These are phyloP conservation scores for Malaclemys terrapin DNA, from an alignment of 2,113 vertebrate species.

Conservation along the genomic window DNA sequence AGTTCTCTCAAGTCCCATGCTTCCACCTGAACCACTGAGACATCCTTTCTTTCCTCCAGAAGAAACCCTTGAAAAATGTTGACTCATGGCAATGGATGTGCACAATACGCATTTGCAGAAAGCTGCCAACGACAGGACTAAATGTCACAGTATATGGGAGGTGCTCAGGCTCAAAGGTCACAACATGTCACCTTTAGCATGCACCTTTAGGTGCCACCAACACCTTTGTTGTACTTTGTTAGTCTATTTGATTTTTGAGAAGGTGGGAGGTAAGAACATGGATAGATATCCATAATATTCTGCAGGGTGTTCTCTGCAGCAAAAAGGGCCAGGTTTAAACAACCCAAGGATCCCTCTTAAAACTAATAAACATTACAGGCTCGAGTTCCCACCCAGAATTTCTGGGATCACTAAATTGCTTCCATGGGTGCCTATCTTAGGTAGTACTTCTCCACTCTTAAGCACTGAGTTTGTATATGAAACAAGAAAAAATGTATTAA, in stretches of 20 bases:
- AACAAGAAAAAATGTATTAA: neutral
- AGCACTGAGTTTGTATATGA: neutral
- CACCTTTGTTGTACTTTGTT: too few relatives aligned
- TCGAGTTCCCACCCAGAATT: neutral
- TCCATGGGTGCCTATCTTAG: neutral
- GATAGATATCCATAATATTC: neutral
- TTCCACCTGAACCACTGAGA: too few relatives aligned
- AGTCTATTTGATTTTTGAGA: neutral
- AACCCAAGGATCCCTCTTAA: neutral
- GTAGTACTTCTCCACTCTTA: neutral
- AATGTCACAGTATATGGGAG: too few relatives aligned
- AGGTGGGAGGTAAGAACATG: neutral
- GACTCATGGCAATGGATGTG: too few relatives aligned
- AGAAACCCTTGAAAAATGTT: too few relatives aligned
- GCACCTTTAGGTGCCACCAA: too few relatives aligned
- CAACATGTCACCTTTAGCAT: too few relatives aligned
- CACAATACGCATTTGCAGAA: too few relatives aligned
- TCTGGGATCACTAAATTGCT: neutral
- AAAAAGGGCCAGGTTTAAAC: neutral
- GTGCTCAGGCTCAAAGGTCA: too few relatives aligned
- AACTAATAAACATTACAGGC: neutral
- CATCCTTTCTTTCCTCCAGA: too few relatives aligned
- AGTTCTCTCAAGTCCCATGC: too few relatives aligned
- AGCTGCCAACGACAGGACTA: too few relatives aligned
- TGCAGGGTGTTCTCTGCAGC: neutral